Evolutionary conservation across 2,113 vertebrate species (phyloP).

Genomic region (Cephalopholis sonnerati): DNA sequence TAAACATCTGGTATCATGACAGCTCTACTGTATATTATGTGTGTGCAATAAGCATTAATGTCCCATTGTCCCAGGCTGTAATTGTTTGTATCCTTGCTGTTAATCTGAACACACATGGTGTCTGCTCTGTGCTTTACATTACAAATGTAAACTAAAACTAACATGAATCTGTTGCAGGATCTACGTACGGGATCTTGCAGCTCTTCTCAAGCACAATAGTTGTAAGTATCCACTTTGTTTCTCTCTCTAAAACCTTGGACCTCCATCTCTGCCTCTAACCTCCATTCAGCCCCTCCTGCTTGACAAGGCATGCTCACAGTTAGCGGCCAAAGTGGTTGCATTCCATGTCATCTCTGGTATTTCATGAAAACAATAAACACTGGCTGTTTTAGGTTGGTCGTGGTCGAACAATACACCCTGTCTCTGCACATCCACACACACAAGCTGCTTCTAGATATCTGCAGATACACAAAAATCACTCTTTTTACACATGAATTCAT

Average conservation of each 20-base stretch:
- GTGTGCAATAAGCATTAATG: background rate
- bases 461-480: background rate
- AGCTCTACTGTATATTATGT: background rate
- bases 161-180: constrained; percentile 85
- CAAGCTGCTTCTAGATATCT: background rate
- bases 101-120: background rate
- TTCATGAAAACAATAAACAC: constrained; percentile 70
- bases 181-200: constrained; percentile 94
- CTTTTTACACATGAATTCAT: background rate
- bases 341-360: constrained; percentile 57
- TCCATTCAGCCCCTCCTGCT: constrained; percentile 1
- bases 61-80: background rate
- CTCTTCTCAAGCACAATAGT: constrained; percentile 95
- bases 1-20: no score
- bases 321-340: constrained; percentile 34
- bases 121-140: background rate
- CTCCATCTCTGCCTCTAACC: background rate
- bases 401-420: constrained; percentile 42
- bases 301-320: constrained; percentile 28
- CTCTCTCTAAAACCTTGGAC: background rate
- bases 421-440: constrained; percentile 23
- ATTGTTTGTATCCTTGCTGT: background rate
- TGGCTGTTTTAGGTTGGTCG: constrained; percentile 29
- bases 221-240: constrained; percentile 86
- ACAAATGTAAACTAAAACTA: background rate